Evolutionary conservation across 2,797 vertebrate species (phyloP).

Genomic region (Periophthalmus magnuspinnatus): DNA sequence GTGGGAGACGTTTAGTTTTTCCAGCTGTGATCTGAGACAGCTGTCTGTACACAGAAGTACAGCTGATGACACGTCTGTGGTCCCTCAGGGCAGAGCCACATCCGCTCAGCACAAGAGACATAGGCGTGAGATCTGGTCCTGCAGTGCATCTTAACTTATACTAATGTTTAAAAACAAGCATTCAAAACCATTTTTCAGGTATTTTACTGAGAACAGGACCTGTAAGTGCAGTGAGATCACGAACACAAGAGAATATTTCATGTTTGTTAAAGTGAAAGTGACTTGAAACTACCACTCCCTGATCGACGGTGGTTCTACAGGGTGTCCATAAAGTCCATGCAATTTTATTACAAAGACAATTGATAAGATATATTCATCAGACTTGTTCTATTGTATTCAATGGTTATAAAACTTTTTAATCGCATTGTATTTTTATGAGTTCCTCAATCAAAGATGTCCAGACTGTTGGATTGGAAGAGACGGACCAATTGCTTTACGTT

Average conservation of each 20-base stretch:
- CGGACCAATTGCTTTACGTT: too few relatives aligned
- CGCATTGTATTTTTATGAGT: too few relatives aligned
- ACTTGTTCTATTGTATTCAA: too few relatives aligned
- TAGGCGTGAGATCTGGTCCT: constrained; percentile 26
- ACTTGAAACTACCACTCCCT: too few relatives aligned
- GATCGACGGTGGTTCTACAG: too few relatives aligned
- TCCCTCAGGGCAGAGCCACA: constrained; percentile 34
- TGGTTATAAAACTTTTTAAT: too few relatives aligned
- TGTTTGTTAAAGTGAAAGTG: too few relatives aligned
- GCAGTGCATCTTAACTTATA: neutral
- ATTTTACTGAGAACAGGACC: neutral
- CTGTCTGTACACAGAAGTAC: constrained; percentile 42
- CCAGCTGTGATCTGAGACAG: constrained; percentile 51
- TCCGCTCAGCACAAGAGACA: constrained; percentile 15
- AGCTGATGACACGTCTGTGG: constrained; percentile 55
- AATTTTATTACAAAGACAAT: too few relatives aligned
- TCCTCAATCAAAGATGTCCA: too few relatives aligned
- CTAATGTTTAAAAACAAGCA: neutral
- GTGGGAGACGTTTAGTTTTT: constrained; percentile 37
- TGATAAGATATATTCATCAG: too few relatives aligned
- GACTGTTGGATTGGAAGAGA: too few relatives aligned
- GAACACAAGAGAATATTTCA: neutral
- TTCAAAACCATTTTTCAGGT: neutral
- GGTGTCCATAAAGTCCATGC: too few relatives aligned
- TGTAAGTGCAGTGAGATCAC: neutral